Percentiles rank a stretch among this genome's conserved stretches.
These are phyloP conservation scores for Orthosia gracilis DNA, from an alignment of 2,888 invertebrate genomes.

Conservation along the genomic window DNA sequence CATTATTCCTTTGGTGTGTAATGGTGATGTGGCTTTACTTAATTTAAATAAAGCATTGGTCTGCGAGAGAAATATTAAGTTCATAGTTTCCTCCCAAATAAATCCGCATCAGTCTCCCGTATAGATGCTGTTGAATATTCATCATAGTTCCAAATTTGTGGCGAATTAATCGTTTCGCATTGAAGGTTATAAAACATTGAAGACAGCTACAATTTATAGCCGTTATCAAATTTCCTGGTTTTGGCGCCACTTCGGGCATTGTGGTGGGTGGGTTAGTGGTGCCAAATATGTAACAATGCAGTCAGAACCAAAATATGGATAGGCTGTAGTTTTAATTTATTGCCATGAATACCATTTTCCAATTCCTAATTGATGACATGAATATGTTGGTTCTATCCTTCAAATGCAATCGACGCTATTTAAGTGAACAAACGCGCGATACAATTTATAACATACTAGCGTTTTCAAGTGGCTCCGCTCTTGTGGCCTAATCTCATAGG, in stretches of 20 bases:
- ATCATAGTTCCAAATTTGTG: conserved; percentile 15
- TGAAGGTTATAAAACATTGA: conserved; percentile 20
- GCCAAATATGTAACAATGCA: conserved; percentile 57
- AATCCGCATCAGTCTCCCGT: background rate
- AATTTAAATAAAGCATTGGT: background rate
- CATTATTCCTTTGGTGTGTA: too few relatives aligned
- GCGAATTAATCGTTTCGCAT: conserved; percentile 21
- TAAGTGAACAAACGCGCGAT: background rate
- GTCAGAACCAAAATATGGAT: conserved; percentile 9
- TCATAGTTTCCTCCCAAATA: background rate
- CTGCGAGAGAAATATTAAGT: background rate
- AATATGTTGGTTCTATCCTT: background rate
- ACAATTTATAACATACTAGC: too few relatives aligned
- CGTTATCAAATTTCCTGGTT: conserved; percentile 38
- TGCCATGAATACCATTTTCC: conserved; percentile 19
- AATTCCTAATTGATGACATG: background rate
- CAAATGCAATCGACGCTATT: background rate
- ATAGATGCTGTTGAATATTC: conserved; percentile 6
- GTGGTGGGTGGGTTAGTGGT: conserved; percentile 22
- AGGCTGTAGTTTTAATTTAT: conserved; percentile 20
- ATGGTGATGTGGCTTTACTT: too few relatives aligned
- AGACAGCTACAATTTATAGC: conserved; percentile 37
- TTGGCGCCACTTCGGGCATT: conserved; percentile 27
- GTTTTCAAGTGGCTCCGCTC: too few relatives aligned
- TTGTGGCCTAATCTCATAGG: too few relatives aligned